Evolutionary conservation across 64 coral and sea anemone genomes (phyloP).

Genomic region (Actinia equina): DNA sequence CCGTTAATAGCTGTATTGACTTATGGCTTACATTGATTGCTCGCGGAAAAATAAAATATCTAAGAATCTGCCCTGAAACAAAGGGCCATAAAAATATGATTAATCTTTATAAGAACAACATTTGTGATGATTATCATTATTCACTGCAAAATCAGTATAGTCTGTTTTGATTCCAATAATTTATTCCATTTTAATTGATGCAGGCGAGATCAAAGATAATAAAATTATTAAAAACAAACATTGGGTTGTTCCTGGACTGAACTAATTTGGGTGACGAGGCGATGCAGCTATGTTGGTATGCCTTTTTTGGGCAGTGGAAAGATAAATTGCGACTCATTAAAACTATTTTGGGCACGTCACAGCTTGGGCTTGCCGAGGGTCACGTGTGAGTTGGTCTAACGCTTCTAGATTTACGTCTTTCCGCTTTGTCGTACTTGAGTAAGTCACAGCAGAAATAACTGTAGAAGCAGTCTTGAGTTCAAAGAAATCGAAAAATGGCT

Average conservation of each 20-base stretch:
- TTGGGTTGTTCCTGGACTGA: not conserved
- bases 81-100: not conserved
- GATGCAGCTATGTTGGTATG: not conserved
- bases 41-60: not conserved
- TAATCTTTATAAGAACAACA: not conserved
- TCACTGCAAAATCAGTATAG: not conserved
- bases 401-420: conserved; percentile 13
- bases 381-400: not conserved
- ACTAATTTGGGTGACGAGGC: not conserved
- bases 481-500: conserved; percentile 27
- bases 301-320: not conserved
- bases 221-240: not conserved
- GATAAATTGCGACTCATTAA: not conserved
- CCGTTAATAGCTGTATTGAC: not conserved
- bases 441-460: not conserved
- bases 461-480: not conserved
- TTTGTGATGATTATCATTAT: not conserved
- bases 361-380: not conserved
- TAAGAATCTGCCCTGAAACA: not conserved
- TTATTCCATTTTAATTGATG: not conserved
- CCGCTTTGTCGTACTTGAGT: not conserved
- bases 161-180: not conserved
- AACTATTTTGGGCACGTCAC: not conserved
- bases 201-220: not conserved
- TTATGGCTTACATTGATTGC: not conserved